These are phyloP conservation scores for Stegophylla sp. DNA, from an alignment of 2,888 invertebrate species.

Conservation along the genomic window DNA sequence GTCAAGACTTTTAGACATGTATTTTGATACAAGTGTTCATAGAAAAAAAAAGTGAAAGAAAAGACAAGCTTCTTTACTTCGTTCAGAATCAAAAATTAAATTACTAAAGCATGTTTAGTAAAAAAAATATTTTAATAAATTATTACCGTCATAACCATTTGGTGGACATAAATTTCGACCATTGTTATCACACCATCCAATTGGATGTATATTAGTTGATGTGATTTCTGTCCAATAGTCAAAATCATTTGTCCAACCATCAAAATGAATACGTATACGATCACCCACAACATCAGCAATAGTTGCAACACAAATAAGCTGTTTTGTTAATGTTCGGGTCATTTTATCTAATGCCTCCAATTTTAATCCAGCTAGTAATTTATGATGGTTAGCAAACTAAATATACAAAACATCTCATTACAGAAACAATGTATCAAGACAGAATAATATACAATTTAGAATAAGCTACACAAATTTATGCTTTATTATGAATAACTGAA, in stretches of 20 bases:
- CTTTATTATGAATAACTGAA: not conserved
- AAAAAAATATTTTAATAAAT: too few species aligned
- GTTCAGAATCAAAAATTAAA: too few species aligned
- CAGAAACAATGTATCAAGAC: not conserved
- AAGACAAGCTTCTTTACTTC: too few species aligned
- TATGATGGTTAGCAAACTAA: not conserved
- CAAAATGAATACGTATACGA: conserved; percentile 88
- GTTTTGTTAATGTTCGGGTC: conserved; percentile 1
- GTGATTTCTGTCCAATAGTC: conserved; percentile 93
- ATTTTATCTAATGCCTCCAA: conserved; percentile 39
- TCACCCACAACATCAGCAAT: conserved; percentile 86
- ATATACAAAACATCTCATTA: not conserved
- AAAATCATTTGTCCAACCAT: conserved; percentile 93
- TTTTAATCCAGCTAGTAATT: conserved; percentile 64
- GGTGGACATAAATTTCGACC: conserved; percentile 81
- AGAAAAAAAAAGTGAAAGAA: too few species aligned
- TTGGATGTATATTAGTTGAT: conserved; percentile 91
- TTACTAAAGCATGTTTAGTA: too few species aligned
- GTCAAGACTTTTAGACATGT: too few species aligned
- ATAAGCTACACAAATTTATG: not conserved
- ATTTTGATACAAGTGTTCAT: too few species aligned
- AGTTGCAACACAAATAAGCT: conserved; percentile 24
- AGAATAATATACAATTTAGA: too few species aligned
- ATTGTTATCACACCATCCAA: conserved; percentile 89
- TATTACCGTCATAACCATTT: conserved; percentile 71